Evolutionary conservation across 2,113 vertebrate species (phyloP).

Genomic region (Natator depressus): DNA sequence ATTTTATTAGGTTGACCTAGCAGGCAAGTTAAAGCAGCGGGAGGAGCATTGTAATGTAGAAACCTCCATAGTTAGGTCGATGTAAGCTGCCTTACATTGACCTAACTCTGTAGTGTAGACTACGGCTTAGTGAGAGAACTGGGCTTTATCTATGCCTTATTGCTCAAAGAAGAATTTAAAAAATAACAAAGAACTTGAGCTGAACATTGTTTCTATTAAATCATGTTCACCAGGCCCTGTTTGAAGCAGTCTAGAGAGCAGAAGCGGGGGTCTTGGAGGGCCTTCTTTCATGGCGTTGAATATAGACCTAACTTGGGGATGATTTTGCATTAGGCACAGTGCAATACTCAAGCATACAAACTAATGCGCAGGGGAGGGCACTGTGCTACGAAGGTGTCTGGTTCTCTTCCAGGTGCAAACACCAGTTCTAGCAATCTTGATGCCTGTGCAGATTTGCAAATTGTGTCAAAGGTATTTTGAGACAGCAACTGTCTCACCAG

Average conservation of each 20-base stretch:
- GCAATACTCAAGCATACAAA: too few species aligned
- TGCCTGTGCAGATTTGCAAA: not conserved
- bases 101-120: not conserved
- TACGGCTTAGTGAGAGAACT: not conserved
- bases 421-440: not conserved
- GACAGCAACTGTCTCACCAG: constrained; percentile 31
- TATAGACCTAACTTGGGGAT: not conserved
- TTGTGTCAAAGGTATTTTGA: constrained; percentile 31
- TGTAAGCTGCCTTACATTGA: not conserved
- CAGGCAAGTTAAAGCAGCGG: not conserved
- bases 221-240: not conserved
- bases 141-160: not conserved
- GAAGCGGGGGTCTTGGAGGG: not conserved
- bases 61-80: not conserved
- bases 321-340: not conserved
- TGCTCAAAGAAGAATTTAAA: not conserved
- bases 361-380: not conserved
- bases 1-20: not conserved
- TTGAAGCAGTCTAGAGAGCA: not conserved
- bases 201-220: not conserved
- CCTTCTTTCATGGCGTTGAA: not conserved
- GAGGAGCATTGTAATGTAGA: not conserved
- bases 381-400: not conserved
- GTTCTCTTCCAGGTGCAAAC: not conserved
- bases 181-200: not conserved